A percentile compares a stretch with the other conserved stretches of the same genome.
Evolutionary conservation across 2,797 vertebrate genomes (phyloP).

Genomic region (Helicolenus hilgendorfi): DNA sequence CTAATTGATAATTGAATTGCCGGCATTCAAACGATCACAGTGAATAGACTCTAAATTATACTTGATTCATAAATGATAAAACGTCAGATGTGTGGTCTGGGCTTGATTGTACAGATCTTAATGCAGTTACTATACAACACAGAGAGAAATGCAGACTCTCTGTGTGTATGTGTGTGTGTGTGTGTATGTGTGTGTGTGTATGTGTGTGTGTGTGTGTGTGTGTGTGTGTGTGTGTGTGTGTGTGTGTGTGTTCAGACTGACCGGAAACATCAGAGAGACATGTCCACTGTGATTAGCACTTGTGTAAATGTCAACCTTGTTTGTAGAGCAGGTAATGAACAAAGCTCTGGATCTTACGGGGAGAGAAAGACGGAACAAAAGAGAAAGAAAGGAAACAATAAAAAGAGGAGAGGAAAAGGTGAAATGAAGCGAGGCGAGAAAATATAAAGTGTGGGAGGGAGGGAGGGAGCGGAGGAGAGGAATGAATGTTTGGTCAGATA

Average conservation of each 20-base stretch:
- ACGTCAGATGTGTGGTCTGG: not conserved
- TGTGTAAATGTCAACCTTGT: constrained; percentile 81
- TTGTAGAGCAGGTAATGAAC: constrained; percentile 74
- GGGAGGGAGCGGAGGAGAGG: not conserved
- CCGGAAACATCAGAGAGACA: constrained; percentile 70
- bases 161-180: not conserved
- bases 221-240: constrained; percentile 3
- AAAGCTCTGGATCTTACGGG: constrained; percentile 35
- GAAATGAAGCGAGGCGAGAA: not conserved
- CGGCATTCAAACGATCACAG: not conserved
- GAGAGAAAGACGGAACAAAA: not conserved
- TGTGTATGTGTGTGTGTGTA: not conserved
- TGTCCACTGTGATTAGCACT: constrained; percentile 76
- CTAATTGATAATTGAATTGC: not conserved
- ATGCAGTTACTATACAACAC: not conserved
- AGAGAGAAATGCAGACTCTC: not conserved
- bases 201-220: not conserved
- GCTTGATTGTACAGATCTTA: not conserved
- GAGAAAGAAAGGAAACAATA: not conserved
- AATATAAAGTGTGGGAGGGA: not conserved
- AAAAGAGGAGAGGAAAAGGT: not conserved
- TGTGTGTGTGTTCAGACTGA: constrained; percentile 34
- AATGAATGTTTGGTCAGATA: constrained; percentile 34
- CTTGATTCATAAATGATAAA: not conserved
- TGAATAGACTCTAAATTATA: not conserved